Evolutionary conservation across 1,140 invertebrate species (phyloP), one percentile per base, ranked within the genome.

Genomic region (Dendroctonus valens): DNA sequence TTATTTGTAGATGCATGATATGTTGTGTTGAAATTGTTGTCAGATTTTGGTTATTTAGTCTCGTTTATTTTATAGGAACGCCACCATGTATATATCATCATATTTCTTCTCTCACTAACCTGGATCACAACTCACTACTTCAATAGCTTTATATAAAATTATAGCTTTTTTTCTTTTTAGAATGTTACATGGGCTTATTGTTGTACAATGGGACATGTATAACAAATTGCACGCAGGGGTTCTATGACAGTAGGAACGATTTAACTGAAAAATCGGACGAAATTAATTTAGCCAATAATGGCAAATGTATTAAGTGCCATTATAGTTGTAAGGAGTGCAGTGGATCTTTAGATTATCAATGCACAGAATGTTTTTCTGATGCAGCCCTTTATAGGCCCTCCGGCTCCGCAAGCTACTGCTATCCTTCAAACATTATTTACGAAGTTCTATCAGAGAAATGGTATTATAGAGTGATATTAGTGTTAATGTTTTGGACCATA

Each of bases 271-370:
- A 57, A 15, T 40, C 38, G 26, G 50, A 65, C 59, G 54, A 48
- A 9, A 62, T 60, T n/a, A 50, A 57, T 37, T 40, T 65, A 1
- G 26, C 39, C 39, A 51, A 41, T 26, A 72, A 67, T 11, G 65
- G 69, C 58, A 63, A 65, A 39, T 79, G 77, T 69, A 62, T 72
- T 40, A 52, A 67, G 26, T 87, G 86, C 75, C 85, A 87, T 75
- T 87, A 87, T 72, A 78, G 81, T 5, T 87, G 86, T 72, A 75
- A 78, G 65, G 75, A 74, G 6, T 87, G 86, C 69, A 71, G 70
- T 5, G 84, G 84, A 6, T 80, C 83, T 0, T 79, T 81, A 65
- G 83, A 85, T 71, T 82, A 84, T 64, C 77, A 86, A 62, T 87
- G 86, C 70, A 74, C 73, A 7, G 63, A 70, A 6, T 87, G 86